phyloP scores from a whole-genome alignment of 2,113 vertebrate species.

The Rutilus rutilus region DNA sequence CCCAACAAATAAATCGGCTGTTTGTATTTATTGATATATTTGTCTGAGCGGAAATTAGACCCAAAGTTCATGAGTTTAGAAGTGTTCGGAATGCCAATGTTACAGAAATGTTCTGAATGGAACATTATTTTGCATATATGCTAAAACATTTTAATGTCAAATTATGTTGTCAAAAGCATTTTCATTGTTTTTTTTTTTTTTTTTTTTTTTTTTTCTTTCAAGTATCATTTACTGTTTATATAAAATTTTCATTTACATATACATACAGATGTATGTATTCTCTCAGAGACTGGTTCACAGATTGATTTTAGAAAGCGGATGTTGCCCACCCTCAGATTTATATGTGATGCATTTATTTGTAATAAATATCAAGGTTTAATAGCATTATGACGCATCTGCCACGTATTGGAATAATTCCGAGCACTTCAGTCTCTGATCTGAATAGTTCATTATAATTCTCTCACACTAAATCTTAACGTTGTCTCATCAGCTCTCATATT shows the following conservation, averaged over 20 bases:
- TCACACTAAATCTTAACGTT: neutral
- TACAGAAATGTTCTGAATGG: neutral
- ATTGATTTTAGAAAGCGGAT: neutral
- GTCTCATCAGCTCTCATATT: neutral
- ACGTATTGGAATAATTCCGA: neutral
- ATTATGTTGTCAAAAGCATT: neutral
- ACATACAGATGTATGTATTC: neutral
- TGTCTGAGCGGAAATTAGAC: neutral
- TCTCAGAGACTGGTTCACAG: neutral
- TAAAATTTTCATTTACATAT: neutral
- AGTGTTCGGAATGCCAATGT: neutral
- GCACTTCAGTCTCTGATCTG: neutral
- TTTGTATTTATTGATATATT: conserved; percentile 7
- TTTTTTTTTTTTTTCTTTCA: neutral
- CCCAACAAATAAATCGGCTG: neutral
- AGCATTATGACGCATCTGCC: neutral
- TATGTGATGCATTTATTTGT: neutral
- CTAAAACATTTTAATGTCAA: neutral
- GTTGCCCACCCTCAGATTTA: neutral
- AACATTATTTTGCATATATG: neutral
- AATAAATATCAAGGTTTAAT: neutral
- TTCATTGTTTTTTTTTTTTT: neutral
- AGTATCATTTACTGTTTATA: neutral
- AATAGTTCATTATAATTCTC: neutral
- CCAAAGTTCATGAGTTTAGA: neutral